Conservation (phyloP, 2,888 invertebrate species). For the Pandemis heparana region DNA sequence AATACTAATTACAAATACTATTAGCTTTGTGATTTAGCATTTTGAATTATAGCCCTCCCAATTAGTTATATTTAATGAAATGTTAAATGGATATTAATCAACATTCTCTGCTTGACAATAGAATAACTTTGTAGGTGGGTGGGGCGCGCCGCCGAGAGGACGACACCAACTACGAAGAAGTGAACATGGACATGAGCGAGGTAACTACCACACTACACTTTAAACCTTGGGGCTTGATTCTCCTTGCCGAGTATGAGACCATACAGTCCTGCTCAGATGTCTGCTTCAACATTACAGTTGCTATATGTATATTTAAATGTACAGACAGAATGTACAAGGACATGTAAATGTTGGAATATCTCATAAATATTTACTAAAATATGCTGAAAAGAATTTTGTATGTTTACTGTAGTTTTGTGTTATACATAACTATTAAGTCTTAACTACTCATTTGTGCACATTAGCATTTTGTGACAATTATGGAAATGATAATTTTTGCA, state of each 20-base stretch:
- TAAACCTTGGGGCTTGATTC: constrained; percentile 3
- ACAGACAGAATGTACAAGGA: neutral
- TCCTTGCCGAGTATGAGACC: neutral
- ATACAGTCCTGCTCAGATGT: neutral
- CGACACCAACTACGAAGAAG: constrained; percentile 90
- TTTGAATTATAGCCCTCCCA: neutral
- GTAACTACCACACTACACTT: constrained; percentile 69
- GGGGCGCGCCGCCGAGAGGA: constrained; percentile 75
- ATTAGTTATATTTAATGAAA: constrained; percentile 33
- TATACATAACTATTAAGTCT: too few species aligned
- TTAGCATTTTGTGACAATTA: too few species aligned
- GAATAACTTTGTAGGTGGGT: constrained; percentile 83
- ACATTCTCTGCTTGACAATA: constrained; percentile 87
- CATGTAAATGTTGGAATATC: too few species aligned
- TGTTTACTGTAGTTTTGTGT: too few species aligned
- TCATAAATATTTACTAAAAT: too few species aligned
- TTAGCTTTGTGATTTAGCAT: neutral
- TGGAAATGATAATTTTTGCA: too few species aligned
- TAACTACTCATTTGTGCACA: neutral
- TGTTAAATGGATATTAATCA: constrained; percentile 71
- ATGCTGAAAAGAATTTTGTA: too few species aligned
- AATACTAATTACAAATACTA: neutral
- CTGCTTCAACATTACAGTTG: too few species aligned
- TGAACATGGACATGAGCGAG: constrained; percentile 93
- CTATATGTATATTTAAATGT: neutral